Evolutionary conservation across 2,797 vertebrate genomes (phyloP).

Genomic region (Pantherophis vulpinus): DNA sequence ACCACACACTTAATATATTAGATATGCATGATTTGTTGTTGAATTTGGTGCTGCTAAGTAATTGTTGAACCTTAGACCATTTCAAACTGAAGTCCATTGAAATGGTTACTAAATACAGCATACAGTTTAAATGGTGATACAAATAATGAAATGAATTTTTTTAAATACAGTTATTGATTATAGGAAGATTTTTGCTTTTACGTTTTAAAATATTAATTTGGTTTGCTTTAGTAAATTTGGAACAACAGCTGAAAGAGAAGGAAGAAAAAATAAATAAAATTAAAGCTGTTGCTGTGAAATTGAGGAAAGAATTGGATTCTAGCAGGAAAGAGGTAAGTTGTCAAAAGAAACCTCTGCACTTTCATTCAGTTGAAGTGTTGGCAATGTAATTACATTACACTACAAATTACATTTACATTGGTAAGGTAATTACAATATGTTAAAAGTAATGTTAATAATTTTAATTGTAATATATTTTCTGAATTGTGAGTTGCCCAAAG

Average conservation of each 20-base stretch:
- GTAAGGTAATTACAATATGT: background rate
- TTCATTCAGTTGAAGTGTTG: background rate
- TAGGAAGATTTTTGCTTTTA: background rate
- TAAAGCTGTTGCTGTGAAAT: constrained; percentile 93
- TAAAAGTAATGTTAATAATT: background rate
- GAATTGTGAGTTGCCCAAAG: background rate
- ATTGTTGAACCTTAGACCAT: background rate
- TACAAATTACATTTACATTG: background rate
- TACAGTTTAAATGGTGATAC: background rate
- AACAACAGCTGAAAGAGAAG: constrained; percentile 83
- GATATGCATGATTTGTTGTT: background rate
- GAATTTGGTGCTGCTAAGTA: background rate
- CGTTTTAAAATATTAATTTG: constrained; percentile 1
- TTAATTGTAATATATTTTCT: background rate
- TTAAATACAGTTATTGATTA: background rate
- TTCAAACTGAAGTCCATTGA: background rate
- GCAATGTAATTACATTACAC: background rate
- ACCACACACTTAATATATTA: background rate
- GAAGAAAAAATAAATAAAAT: constrained; percentile 91
- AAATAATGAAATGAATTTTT: background rate
- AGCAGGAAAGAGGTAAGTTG: constrained; percentile 87
- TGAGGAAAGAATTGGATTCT: constrained; percentile 90
- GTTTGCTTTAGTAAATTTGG: constrained; percentile 70
- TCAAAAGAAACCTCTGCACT: background rate
- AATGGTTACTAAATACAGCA: too few species aligned